Evolutionary conservation across 2,797 vertebrate species (phyloP).

Genomic region (Monodelphis domestica): DNA sequence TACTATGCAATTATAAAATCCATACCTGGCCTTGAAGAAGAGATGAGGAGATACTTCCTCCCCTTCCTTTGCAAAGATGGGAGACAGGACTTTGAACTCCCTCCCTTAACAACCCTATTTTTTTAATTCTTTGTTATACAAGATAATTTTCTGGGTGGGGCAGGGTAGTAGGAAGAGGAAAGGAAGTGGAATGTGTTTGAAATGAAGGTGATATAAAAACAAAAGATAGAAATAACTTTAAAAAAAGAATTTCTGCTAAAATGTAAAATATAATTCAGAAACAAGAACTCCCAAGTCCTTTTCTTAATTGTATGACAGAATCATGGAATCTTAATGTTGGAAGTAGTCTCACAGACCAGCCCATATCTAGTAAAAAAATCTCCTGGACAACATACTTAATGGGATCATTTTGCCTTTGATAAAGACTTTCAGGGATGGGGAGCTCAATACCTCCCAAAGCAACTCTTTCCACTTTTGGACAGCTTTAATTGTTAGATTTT

Average conservation of each 20-base stretch:
- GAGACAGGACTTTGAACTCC: not conserved
- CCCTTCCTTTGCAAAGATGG: not conserved
- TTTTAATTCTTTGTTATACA: not conserved
- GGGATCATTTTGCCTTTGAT: not conserved
- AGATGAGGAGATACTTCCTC: not conserved
- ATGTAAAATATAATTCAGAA: not conserved
- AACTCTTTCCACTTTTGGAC: not conserved
- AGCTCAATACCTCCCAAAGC: not conserved
- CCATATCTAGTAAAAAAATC: not conserved
- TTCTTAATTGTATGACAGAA: not conserved
- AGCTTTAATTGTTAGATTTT: not conserved
- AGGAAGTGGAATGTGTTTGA: not conserved
- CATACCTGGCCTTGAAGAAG: not conserved
- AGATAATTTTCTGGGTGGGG: not conserved
- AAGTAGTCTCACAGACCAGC: not conserved
- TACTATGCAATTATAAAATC: not conserved
- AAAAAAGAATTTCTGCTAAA: not conserved
- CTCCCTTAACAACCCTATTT: not conserved
- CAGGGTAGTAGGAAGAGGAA: not conserved
- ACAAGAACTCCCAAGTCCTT: not conserved
- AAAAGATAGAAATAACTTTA: not conserved
- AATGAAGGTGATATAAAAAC: not conserved
- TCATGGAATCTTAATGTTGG: not conserved
- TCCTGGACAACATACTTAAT: not conserved
- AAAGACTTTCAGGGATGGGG: not conserved